phyloP scores from a whole-genome alignment of 2,888 invertebrate genomes.

The Xiphydria camelus region DNA sequence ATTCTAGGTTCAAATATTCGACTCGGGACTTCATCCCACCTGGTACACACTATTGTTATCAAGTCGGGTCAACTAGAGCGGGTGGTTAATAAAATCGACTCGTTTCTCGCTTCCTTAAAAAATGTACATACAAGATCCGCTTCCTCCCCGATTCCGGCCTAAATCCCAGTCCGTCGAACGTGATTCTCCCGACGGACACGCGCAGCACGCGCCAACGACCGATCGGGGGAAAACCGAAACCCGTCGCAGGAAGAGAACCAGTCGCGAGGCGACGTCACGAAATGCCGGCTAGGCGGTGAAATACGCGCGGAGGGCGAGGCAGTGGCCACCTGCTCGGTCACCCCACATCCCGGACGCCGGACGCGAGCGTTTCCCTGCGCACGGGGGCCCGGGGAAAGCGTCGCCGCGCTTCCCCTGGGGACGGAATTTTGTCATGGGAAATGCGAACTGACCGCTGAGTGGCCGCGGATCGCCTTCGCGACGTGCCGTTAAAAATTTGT shows the following conservation, averaged over 20 bases:
- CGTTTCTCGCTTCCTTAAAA: no score
- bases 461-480: slow-evolving; percentile 5
- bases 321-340: slow-evolving; percentile 26
- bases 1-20: no score
- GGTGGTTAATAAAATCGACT: no score
- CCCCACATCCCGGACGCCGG: slow-evolving; percentile 10
- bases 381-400: slow-evolving; percentile 1
- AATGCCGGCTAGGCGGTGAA: background rate
- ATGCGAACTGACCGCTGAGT: slow-evolving; percentile 17
- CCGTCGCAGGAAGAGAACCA: no score
- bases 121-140: no score
- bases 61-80: no score
- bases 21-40: no score
- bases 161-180: no score
- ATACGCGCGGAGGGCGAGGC: slow-evolving; percentile 5
- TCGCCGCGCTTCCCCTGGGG: background rate
- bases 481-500: slow-evolving; percentile 27
- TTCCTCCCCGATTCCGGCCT: no score
- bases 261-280: no score
- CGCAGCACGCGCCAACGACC: background rate
- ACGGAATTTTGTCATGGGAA: slow-evolving; percentile 22
- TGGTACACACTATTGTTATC: no score
- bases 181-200: background rate
- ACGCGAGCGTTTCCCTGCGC: background rate
- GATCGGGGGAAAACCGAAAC: slow-evolving; percentile 3